Percentiles rank a stretch among this genome's conserved stretches.
Evolutionary conservation across 2,888 invertebrate genomes (phyloP).

Genomic region (Pantelozetes paolii): DNA sequence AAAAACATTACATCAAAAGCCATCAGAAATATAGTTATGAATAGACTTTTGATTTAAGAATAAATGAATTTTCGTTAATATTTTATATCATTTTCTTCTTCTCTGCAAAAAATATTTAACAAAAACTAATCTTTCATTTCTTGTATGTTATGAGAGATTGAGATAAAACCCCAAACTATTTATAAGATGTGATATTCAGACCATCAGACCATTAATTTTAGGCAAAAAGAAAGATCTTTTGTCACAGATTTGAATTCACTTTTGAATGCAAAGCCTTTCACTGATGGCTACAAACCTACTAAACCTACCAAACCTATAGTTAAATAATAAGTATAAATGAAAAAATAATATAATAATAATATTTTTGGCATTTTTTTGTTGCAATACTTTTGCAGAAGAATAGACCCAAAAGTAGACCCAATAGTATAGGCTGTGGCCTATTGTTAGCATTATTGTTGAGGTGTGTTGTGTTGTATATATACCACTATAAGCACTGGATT

Average conservation of each 20-base stretch:
- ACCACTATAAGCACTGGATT: not conserved
- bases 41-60: not conserved
- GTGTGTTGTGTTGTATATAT: constrained; percentile 32
- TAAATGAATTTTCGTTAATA: not conserved
- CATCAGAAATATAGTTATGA: not conserved
- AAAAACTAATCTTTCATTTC: not conserved
- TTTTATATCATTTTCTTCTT: too few species aligned
- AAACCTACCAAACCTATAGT: constrained; percentile 14
- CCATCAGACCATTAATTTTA: constrained; percentile 13
- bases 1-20: not conserved
- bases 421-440: constrained; percentile 29
- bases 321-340: constrained; percentile 27
- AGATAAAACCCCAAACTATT: constrained; percentile 12
- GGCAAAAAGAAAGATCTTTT: not conserved
- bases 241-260: not conserved
- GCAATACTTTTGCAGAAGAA: constrained; percentile 24
- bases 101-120: not conserved
- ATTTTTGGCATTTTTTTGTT: constrained; percentile 19
- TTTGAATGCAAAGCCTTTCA: not conserved
- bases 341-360: constrained; percentile 4
- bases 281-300: not conserved
- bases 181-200: not conserved
- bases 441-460: constrained; percentile 34
- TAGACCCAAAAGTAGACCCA: not conserved
- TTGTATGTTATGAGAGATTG: not conserved